Evolutionary conservation across 1,140 invertebrate species (phyloP).

Genomic region (Geopemphigus sp.): DNA sequence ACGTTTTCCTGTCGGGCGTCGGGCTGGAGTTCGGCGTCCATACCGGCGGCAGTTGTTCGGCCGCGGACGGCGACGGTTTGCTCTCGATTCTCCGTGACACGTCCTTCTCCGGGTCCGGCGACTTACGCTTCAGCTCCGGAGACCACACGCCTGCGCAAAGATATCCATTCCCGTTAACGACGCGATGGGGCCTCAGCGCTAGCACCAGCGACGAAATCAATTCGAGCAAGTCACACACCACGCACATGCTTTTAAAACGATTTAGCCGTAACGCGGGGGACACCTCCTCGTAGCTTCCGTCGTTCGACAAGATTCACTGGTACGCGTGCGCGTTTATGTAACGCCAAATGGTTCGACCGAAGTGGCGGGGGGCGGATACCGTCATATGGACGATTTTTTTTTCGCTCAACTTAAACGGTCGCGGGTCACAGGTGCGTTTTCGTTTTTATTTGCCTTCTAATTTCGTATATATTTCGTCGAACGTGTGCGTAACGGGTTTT

Average conservation of each 20-base stretch:
- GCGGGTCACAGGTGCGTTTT: neutral
- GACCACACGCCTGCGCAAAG: slow-evolving; percentile 57
- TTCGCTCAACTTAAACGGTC: neutral
- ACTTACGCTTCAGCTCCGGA: slow-evolving; percentile 54
- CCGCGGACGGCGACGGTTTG: neutral
- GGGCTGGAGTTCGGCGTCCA: slow-evolving; percentile 74
- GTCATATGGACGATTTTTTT: too few species aligned
- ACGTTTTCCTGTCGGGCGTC: slow-evolving; percentile 64
- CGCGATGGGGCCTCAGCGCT: neutral
- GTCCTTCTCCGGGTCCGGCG: slow-evolving; percentile 52
- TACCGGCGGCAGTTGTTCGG: slow-evolving; percentile 59
- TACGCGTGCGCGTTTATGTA: neutral
- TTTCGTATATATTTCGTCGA: too few species aligned
- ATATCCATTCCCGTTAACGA: neutral
- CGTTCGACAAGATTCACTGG: neutral
- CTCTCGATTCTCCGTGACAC: slow-evolving; percentile 46
- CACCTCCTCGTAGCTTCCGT: too few species aligned
- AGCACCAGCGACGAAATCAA: slow-evolving; percentile 23
- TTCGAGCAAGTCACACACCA: slow-evolving; percentile 32
- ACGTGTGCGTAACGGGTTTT: too few species aligned
- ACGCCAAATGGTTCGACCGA: neutral
- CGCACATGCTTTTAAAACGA: slow-evolving; percentile 13
- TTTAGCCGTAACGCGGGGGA: too few species aligned
- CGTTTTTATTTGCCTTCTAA: slow-evolving; percentile 5
- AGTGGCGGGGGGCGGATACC: too few species aligned